These are phyloP conservation scores for Natrix natrix DNA, from an alignment of 2,797 vertebrate genomes.

Conservation along the genomic window DNA sequence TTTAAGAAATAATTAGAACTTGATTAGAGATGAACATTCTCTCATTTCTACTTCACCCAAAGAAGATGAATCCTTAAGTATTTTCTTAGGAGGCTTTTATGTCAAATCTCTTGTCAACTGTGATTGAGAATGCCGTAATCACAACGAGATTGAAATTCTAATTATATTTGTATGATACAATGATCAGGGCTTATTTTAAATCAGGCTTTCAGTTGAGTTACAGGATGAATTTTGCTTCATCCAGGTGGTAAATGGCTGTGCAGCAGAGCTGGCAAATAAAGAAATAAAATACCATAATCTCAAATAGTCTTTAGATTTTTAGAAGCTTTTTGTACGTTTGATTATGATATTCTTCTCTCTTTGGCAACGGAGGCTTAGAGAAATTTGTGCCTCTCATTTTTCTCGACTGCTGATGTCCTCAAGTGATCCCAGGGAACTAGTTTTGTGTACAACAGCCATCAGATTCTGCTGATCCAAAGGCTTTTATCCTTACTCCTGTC, in stretches of 20 bases:
- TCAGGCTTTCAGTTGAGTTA: background rate
- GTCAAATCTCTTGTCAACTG: background rate
- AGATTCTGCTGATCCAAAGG: background rate
- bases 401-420: background rate
- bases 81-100: background rate
- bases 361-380: background rate
- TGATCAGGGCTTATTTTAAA: background rate
- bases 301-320: no score
- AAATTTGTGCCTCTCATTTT: background rate
- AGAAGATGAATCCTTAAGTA: background rate
- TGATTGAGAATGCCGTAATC: background rate
- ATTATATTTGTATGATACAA: background rate
- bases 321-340: background rate
- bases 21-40: background rate
- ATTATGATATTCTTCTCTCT: background rate
- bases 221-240: background rate
- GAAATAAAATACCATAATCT: no score
- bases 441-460: background rate
- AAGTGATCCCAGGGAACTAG: background rate
- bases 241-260: background rate
- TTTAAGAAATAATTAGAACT: background rate
- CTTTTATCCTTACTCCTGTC: background rate
- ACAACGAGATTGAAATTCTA: background rate
- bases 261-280: background rate
- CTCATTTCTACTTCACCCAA: background rate